phyloP scores from a whole-genome alignment of 2,113 vertebrate genomes.

The Chaetodon auriga region DNA sequence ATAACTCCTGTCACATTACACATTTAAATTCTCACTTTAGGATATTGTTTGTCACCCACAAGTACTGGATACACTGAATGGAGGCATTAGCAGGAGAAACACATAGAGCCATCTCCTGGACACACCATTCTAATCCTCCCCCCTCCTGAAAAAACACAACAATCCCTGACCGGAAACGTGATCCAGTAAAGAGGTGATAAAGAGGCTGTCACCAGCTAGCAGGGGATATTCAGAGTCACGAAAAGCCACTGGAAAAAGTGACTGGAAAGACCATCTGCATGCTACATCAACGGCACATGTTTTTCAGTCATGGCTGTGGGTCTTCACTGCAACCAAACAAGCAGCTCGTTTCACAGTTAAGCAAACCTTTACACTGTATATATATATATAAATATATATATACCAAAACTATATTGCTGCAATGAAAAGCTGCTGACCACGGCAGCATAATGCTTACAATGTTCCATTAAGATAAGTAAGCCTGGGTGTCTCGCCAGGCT shows the following conservation, averaged over 20 bases:
- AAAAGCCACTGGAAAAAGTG: conserved; percentile 35
- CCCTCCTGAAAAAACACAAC: conserved; percentile 29
- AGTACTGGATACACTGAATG: not conserved
- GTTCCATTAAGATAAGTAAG: conserved; percentile 31
- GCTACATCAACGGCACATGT: not conserved
- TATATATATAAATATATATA: too few relatives aligned
- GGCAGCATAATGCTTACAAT: not conserved
- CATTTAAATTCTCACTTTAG: conserved; percentile 2
- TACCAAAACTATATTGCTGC: not conserved
- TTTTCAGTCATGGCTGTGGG: conserved; percentile 8
- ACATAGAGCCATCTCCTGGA: conserved; percentile 8
- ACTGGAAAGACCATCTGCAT: conserved; percentile 35
- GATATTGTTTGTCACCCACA: not conserved
- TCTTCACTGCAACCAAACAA: conserved; percentile 12
- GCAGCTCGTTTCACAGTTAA: conserved; percentile 9
- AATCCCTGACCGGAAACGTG: conserved; percentile 30
- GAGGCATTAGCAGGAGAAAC: conserved; percentile 15
- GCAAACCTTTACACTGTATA: not conserved
- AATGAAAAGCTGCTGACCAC: conserved; percentile 30
- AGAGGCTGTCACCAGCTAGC: conserved; percentile 18
- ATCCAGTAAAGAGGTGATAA: conserved; percentile 38
- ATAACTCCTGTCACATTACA: conserved; percentile 24
- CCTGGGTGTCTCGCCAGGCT: conserved; percentile 5
- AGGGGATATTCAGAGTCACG: conserved; percentile 45
- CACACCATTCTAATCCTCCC: not conserved